Evolutionary conservation across 2,888 invertebrate genomes (phyloP), one percentile per base, ranked within the genome.

Genomic region (Boloria euphrosyne): DNA sequence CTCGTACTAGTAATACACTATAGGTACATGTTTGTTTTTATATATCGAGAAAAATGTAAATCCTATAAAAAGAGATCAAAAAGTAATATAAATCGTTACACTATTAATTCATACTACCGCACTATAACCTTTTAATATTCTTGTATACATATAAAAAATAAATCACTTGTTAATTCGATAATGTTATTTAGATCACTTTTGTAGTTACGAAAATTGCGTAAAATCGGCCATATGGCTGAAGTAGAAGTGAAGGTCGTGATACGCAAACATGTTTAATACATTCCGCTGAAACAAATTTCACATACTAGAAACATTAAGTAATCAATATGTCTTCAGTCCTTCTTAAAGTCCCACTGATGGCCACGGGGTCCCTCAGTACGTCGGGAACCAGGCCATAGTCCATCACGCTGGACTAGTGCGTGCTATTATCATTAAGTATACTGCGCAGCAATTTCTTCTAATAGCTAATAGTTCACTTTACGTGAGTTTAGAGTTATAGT

Each of bases 201-300:
- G 51, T 50, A 46, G 50, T 62, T n/a, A 46, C 17, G 52, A 53
- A 65, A 62, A 62, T 38, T 44, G 17, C 57, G 17, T 52, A 51
- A 51, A 57, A 27, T 27, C 44, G n/a, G 27, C 57, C 62, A 66
- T 51, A 62, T 66, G 66, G 55, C 27, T 31, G 27, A 38, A 54
- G 60, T 52, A 46, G 18, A 51, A 27, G 44, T 18, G 62, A 66
- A 57, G 57, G 66, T 52, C 49, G 31, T 16, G 18, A 44, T 52
- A 31, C 22, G 22, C 14, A 62, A 62, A 66, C 57, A 62, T 51
- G 57, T 43, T 50, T 57, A 17, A 62, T 51, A 50, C 54, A 61
- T 52, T 27, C 16, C 49, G 57, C 16, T 66, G 62, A 66, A 62
- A 57, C 31, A 57, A 57, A 57, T 66, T 52, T 31, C n/a, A 44